Base-by-base conservation (phyloP, 1,140 invertebrate species). In the Drosophila lacertosa region DNA sequence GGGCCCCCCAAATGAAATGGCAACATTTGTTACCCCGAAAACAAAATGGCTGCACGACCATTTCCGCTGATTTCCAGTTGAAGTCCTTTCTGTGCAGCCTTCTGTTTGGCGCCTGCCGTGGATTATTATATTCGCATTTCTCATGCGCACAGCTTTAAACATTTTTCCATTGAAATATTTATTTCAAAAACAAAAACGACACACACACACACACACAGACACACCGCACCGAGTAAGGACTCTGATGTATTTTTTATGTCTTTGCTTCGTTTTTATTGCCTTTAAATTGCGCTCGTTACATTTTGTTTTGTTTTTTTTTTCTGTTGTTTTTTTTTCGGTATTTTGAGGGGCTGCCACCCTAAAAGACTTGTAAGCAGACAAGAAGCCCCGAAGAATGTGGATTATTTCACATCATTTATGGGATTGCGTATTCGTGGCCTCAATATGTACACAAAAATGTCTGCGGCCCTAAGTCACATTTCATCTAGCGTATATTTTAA, bases 51-150 rank as follows among this genome's bases (percentile, higher is more conserved):
- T 77, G 62, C 70, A 82, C 64, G 66, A 72, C 74, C 74, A 74
- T 77, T 82, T 77, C 79, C 54, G 68, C 63, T 58, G 60, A 82
- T 84, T 84, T 86, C 74, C 81, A 75, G 77, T 77, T 88, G 73
- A 84, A 50, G 54, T 66, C 68, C 16, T 45, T 11, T 9, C 57
- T 69, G 39, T 59, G 63, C 59, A 37, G 16, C 13, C 59, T 47
- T 26, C 51, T 45, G 60, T 72, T 51, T 68, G 47, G 40, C 64
- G 73, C 67, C 66, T 73, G 79, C 60, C 64, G 58, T 79, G 81
- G 82, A 84, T 84, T 84, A 84, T 84, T 84, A 84, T 84, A 86
- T 84, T 81, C 81, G 74, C 81, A 74, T 84, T 84, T 84, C 77
- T 84, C 81, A 84, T 67, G 70, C 71, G 74, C 79, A 71, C 71